Conservation (phyloP, 2,797 vertebrate species). For the Malurus leucopterus region DNA sequence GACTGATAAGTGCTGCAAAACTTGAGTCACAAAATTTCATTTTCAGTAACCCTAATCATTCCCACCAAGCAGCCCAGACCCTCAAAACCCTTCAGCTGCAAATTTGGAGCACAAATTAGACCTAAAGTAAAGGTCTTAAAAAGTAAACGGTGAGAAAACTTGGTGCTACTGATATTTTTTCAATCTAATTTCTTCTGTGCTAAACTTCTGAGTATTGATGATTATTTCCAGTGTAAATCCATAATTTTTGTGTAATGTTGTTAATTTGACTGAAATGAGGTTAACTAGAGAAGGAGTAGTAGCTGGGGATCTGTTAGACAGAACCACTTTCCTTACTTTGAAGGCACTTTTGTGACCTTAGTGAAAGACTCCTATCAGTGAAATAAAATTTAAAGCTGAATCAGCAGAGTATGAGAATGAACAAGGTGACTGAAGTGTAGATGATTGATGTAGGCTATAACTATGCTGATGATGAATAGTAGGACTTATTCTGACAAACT, state of each 20-base stretch:
- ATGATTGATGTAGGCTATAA: slow-evolving; percentile 54
- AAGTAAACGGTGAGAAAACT: not conserved
- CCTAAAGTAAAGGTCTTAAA: not conserved
- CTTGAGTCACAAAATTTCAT: not conserved
- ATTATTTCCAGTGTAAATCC: not conserved
- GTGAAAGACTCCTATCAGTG: slow-evolving; percentile 17
- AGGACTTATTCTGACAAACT: slow-evolving; percentile 48
- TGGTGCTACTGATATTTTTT: not conserved
- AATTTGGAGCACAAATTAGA: not conserved
- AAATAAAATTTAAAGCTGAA: slow-evolving; percentile 40
- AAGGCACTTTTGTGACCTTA: slow-evolving; percentile 36
- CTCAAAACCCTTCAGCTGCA: not conserved
- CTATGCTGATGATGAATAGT: slow-evolving; percentile 46
- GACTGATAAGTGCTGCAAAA: not conserved
- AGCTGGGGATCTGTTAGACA: not conserved
- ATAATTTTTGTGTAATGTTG: not conserved
- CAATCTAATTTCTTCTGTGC: not conserved
- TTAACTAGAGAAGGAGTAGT: not conserved
- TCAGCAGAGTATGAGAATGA: slow-evolving; percentile 45
- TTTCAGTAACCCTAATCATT: not conserved
- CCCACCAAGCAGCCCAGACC: not conserved
- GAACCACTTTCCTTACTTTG: not conserved
- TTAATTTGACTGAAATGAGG: not conserved
- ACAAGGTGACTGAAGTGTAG: slow-evolving; percentile 24
- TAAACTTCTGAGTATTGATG: not conserved